phyloP scores from a whole-genome alignment of 2,113 vertebrate species.

The Suricata suricatta region DNA sequence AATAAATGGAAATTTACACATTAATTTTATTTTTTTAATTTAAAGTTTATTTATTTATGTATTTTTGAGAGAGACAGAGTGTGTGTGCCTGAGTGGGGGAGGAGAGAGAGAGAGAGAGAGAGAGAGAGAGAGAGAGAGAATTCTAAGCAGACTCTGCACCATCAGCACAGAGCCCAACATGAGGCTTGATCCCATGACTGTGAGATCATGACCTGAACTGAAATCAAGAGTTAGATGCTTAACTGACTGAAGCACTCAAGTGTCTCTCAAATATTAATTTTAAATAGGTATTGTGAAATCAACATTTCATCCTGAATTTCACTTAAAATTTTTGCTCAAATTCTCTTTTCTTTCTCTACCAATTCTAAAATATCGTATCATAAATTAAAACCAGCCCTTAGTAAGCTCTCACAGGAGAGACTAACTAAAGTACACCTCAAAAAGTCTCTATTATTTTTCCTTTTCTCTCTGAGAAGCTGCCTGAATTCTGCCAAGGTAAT shows the following conservation, averaged over 20 bases:
- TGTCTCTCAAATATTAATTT: neutral
- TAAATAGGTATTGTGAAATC: neutral
- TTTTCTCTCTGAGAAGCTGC: neutral
- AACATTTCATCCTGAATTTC: neutral
- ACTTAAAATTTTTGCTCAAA: neutral
- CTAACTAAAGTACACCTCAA: neutral
- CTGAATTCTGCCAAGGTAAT: neutral
- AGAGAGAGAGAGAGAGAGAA: too few relatives aligned
- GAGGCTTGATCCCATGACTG: too few relatives aligned
- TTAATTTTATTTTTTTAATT: too few relatives aligned
- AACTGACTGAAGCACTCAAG: too few relatives aligned
- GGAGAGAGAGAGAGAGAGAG: too few relatives aligned
- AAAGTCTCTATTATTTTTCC: neutral
- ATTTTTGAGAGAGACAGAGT: too few relatives aligned
- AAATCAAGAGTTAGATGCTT: too few relatives aligned
- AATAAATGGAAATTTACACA: neutral
- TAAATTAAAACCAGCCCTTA: neutral
- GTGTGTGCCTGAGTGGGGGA: too few relatives aligned
- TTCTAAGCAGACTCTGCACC: too few relatives aligned
- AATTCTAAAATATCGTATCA: neutral
- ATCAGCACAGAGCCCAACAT: too few relatives aligned
- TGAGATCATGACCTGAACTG: too few relatives aligned
- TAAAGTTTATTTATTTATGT: too few relatives aligned
- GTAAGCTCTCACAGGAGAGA: neutral
- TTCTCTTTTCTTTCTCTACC: neutral